Conservation (phyloP, 2,797 vertebrate genomes). For the Xiphorhynchus erythropygius region DNA sequence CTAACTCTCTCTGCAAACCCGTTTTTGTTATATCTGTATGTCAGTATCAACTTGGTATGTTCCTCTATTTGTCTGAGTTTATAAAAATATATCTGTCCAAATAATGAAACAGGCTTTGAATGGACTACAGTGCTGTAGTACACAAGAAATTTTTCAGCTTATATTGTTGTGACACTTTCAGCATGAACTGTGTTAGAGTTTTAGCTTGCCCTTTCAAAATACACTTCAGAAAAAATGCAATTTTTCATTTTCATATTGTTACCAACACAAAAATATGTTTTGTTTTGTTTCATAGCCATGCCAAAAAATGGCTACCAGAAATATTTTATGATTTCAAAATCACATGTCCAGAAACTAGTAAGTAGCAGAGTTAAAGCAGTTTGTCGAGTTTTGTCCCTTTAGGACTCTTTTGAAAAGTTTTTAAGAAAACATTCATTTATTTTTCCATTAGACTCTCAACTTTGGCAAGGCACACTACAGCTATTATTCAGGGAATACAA, state of each 20-base stretch:
- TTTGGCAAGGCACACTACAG: neutral
- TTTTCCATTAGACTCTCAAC: neutral
- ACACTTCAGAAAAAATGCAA: neutral
- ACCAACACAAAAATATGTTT: neutral
- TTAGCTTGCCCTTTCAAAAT: neutral
- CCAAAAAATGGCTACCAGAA: neutral
- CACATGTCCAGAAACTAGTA: neutral
- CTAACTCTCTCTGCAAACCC: neutral
- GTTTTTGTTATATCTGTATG: neutral
- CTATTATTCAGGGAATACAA: neutral
- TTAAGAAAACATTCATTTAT: neutral
- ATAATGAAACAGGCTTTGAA: neutral
- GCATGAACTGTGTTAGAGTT: neutral
- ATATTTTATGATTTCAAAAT: neutral
- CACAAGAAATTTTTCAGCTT: neutral
- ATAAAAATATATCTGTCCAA: neutral
- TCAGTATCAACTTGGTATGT: accelerated
- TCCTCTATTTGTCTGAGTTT: neutral
- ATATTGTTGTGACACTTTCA: neutral
- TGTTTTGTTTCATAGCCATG: neutral
- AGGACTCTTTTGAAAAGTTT: neutral
- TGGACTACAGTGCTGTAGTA: accelerated
- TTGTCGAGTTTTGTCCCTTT: neutral
- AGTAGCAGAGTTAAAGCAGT: neutral
- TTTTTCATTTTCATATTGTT: neutral